A percentile compares a stretch with the other conserved stretches of the same genome.
These are phyloP conservation scores for Cyanoramphus novaezelandiae DNA, from an alignment of 2,113 vertebrate species.

Conservation along the genomic window DNA sequence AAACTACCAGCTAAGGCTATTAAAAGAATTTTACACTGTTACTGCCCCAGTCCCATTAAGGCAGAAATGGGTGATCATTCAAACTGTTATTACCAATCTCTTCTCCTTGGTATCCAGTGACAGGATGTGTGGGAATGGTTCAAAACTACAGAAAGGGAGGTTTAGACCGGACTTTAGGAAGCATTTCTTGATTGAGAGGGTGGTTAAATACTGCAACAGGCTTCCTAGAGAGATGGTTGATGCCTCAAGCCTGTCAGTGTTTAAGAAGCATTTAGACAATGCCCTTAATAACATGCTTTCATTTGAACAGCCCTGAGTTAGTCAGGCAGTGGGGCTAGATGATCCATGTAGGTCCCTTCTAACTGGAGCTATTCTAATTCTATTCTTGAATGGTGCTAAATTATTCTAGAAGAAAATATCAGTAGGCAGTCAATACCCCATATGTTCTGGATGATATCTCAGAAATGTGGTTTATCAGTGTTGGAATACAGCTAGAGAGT, in stretches of 20 bases:
- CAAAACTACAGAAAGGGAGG: neutral
- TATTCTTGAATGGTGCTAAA: neutral
- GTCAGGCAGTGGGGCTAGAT: neutral
- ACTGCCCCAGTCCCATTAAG: neutral
- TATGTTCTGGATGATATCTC: neutral
- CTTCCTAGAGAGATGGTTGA: neutral
- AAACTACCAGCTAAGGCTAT: neutral
- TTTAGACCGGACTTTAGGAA: neutral
- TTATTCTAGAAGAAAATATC: neutral
- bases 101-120: neutral
- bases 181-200: neutral
- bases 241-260: neutral
- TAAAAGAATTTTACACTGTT: neutral
- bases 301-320: neutral
- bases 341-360: rapidly evolving
- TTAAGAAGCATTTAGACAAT: neutral
- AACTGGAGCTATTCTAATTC: neutral
- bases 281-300: rapidly evolving
- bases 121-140: rapidly evolving
- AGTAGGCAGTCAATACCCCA: neutral
- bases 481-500: neutral
- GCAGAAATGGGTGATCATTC: neutral
- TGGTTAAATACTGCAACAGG: neutral
- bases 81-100: neutral
- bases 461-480: neutral